phyloP scores from a whole-genome alignment of 2,888 invertebrate species.

The Conistra vaccinii region DNA sequence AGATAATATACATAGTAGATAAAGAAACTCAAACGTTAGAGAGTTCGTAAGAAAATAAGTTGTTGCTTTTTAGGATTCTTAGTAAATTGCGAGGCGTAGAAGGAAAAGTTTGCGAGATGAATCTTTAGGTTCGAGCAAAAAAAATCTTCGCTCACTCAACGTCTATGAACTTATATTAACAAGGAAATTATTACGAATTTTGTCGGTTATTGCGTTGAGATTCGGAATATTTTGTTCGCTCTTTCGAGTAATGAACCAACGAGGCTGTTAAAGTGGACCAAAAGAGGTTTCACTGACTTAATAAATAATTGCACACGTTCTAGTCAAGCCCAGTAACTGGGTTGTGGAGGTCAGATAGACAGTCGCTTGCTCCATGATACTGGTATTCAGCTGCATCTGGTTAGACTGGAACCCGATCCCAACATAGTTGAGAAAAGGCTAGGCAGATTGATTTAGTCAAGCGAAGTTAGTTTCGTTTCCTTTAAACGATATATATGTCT shows the following conservation, averaged over 20 bases:
- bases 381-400: neutral
- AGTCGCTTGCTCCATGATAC: neutral
- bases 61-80: conserved; percentile 59
- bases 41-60: conserved; percentile 50
- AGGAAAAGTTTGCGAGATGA: conserved; percentile 42
- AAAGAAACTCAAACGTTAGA: conserved; percentile 33
- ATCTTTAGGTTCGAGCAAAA: conserved; percentile 49
- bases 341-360: neutral
- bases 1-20: conserved; percentile 33
- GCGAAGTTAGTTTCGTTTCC: neutral
- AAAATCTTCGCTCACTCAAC: conserved; percentile 56
- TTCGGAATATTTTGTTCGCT: conserved; percentile 17
- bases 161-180: conserved; percentile 60
- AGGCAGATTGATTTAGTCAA: neutral
- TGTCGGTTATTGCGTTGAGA: conserved; percentile 45
- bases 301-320: neutral
- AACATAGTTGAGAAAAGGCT: neutral
- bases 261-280: neutral
- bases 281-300: neutral
- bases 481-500: neutral
- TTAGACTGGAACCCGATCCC: neutral
- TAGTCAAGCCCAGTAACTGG: neutral
- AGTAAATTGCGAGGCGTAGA: conserved; percentile 46
- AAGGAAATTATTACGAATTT: conserved; percentile 64
- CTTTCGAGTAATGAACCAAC: conserved; percentile 11